These are phyloP conservation scores for Pseudorhiza aurosa DNA, from an alignment of 30 jellyfish, hydroid and myxozoan genomes.

Conservation along the genomic window DNA sequence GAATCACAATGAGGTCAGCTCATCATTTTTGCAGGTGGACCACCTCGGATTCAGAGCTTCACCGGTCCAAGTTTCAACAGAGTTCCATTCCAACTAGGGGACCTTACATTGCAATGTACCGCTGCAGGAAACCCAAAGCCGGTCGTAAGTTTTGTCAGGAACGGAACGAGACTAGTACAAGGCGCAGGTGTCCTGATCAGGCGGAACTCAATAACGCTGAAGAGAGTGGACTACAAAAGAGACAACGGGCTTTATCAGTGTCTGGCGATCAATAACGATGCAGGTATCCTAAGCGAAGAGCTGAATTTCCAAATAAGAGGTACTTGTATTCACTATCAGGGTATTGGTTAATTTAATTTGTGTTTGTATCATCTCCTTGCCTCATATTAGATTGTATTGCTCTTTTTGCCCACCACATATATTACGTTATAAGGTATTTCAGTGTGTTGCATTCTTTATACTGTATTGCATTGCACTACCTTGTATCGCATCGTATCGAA, in stretches of 20 bases:
- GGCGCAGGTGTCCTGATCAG: conserved; percentile 9
- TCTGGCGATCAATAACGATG: conserved; percentile 56
- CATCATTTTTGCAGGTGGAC: conserved; percentile 19
- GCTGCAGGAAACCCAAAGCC: conserved; percentile 55
- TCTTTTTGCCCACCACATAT: neutral
- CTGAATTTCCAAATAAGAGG: conserved; percentile 55
- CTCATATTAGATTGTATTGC: neutral
- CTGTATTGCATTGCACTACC: neutral
- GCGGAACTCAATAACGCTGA: conserved; percentile 26
- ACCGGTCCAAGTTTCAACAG: conserved; percentile 39
- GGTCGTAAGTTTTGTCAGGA: conserved; percentile 15
- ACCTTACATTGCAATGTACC: conserved; percentile 39
- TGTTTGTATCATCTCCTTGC: neutral
- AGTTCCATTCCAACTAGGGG: conserved; percentile 52
- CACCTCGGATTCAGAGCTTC: conserved; percentile 48
- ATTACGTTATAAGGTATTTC: neutral
- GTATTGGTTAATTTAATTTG: too few species aligned
- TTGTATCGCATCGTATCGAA: neutral
- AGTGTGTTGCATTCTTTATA: neutral
- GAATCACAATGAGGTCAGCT: too few species aligned
- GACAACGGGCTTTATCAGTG: conserved; percentile 77
- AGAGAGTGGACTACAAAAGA: conserved; percentile 34
- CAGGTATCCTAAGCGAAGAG: conserved; percentile 54
- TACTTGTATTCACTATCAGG: too few species aligned
- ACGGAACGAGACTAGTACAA: conserved; percentile 21